Base-by-base conservation (phyloP, 2,113 vertebrate species). In the Aphyosemion australe region DNA sequence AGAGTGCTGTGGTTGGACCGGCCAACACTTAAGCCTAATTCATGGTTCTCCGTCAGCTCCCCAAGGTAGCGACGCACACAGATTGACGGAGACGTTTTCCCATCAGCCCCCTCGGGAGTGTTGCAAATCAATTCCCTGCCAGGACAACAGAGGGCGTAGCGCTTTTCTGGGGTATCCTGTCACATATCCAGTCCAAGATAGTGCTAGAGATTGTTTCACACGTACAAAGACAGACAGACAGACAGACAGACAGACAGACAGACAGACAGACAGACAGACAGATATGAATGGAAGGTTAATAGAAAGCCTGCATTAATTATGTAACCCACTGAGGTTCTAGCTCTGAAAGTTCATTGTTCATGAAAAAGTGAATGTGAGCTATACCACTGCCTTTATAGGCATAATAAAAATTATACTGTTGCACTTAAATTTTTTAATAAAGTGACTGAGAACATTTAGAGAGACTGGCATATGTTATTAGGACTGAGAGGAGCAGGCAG, bases 351-450 rank as follows among this genome's bases (percentile, higher is more conserved):
- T 95, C 94, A 95, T 88, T 91, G 90, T 93, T 93, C 88, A 91
- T 92, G 93, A 91, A 93, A 91, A 78, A 94, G 95, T 93, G 89
- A 92, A 94, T 94, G 92, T 91, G 88, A 89, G 91, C 91, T 89
- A 87, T 93, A 55, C 18, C 91, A 81, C 91, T 91, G 90, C 93
- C 93, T 95, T 95, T 95, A 95, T 95, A 92, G 89, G 86, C 90
- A 76, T 92, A 90, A 93, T 97, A 96, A 96, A 91, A 95, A 94
- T 94, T 93, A 94, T 92, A 91, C 87, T 92, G 94, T 94, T 89
- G 94, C 93, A 93, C 94, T 95, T 95, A 94, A 94, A 93, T 94
- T 94, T 94, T 89, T 95, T 95, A 95, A 97, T 95, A 94, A 94
- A 95, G 94, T 94, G 93, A 88, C 93, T 92, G 91, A 89, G 93